Evolutionary conservation across 2,113 vertebrate genomes (phyloP).

Genomic region (Corythornis vintsioides): DNA sequence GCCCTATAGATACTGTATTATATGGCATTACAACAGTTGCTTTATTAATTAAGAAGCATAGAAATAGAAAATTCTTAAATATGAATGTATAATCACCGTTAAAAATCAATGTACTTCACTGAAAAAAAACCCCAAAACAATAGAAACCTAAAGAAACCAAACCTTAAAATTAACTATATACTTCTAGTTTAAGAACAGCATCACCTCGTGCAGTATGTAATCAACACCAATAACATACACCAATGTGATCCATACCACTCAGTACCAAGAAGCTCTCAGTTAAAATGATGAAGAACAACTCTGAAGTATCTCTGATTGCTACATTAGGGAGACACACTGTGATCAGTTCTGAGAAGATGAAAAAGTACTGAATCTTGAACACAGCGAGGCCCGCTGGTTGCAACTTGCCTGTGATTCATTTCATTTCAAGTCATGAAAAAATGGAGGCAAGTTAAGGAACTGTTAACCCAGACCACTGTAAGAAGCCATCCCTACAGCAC

Average conservation of each 20-base stretch:
- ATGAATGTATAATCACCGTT: not conserved
- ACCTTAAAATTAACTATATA: not conserved
- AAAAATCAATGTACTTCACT: not conserved
- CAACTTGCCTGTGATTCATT: not conserved
- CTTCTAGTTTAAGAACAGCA: not conserved
- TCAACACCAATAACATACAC: not conserved
- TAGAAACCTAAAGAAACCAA: too few species aligned
- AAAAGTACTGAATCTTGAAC: not conserved
- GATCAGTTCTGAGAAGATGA: not conserved
- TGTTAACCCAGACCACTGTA: not conserved
- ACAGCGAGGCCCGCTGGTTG: not conserved
- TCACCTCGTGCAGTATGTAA: not conserved
- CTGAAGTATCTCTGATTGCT: not conserved
- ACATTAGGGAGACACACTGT: not conserved
- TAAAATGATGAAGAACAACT: not conserved
- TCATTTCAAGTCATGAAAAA: not conserved
- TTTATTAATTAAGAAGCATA: not conserved
- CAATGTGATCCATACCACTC: not conserved
- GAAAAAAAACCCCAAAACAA: not conserved
- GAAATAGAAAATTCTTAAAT: not conserved
- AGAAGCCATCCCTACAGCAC: not conserved
- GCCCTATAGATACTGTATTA: not conserved
- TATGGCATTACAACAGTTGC: not conserved
- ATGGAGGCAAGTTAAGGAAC: not conserved
- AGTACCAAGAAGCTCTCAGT: not conserved